phyloP scores from a whole-genome alignment of 2,113 vertebrate species.

The Neotragus moschatus region DNA sequence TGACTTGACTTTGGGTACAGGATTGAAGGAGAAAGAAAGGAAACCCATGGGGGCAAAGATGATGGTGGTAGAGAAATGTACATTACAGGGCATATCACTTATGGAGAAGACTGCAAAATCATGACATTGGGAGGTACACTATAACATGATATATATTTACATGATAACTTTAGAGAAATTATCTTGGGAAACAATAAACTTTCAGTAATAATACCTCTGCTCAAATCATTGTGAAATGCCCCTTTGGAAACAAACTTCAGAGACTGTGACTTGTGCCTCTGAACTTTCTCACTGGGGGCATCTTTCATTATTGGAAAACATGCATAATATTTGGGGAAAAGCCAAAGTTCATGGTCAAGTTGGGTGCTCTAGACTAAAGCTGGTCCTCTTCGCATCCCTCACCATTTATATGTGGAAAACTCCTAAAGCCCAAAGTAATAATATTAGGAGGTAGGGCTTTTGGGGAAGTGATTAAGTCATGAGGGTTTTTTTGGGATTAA shows the following conservation, averaged over 20 bases:
- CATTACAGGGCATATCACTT: fast-evolving
- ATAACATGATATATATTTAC: background rate
- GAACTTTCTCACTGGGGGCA: background rate
- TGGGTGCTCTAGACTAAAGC: background rate
- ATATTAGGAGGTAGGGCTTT: background rate
- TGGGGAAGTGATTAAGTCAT: background rate
- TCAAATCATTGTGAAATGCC: background rate
- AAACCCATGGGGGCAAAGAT: background rate
- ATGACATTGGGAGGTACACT: fast-evolving
- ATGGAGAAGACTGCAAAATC: background rate
- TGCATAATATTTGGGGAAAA: background rate
- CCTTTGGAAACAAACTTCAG: background rate
- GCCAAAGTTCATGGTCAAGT: background rate
- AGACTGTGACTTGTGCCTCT: background rate
- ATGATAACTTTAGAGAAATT: background rate
- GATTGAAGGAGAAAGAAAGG: background rate
- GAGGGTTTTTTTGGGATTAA: background rate
- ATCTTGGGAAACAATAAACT: background rate
- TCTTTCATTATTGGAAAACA: background rate
- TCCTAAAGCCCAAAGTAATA: background rate
- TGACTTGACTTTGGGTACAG: background rate
- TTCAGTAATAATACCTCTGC: background rate
- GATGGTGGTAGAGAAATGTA: background rate
- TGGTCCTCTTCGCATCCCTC: background rate
- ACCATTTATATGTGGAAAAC: background rate